phyloP scores from a whole-genome alignment of 2,113 vertebrate genomes.

The Tachysurus vachellii region DNA sequence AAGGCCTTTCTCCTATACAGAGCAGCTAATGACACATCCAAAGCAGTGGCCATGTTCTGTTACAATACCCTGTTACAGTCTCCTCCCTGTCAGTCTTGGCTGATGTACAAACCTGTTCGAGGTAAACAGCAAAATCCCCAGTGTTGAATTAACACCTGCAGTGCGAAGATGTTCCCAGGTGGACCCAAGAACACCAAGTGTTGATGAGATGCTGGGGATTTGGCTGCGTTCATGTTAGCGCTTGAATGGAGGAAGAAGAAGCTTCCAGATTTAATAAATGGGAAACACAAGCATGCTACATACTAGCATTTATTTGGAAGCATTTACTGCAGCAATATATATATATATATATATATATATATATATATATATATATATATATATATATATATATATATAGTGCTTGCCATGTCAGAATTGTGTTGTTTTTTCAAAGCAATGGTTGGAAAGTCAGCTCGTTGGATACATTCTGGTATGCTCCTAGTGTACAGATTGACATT shows the following conservation, averaged over 20 bases:
- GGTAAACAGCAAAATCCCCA: not conserved
- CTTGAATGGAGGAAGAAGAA: not conserved
- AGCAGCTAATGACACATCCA: not conserved
- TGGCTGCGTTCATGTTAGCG: not conserved
- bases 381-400: not conserved
- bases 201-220: not conserved
- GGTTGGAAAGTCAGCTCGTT: not conserved
- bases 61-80: not conserved
- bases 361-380: too few species aligned
- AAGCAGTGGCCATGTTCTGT: not conserved
- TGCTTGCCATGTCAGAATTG: not conserved
- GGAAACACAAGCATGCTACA: not conserved
- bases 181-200: not conserved
- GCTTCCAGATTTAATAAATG: not conserved
- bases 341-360: too few species aligned
- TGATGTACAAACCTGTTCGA: not conserved
- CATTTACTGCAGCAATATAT: not conserved
- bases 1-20: not conserved
- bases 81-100: not conserved
- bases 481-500: not conserved
- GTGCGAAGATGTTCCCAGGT: not conserved
- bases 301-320: not conserved
- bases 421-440: not conserved
- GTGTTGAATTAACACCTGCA: not conserved
- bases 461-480: not conserved